These are phyloP conservation scores for Psettodes erumei DNA, from an alignment of 2,113 vertebrate species.

Conservation along the genomic window DNA sequence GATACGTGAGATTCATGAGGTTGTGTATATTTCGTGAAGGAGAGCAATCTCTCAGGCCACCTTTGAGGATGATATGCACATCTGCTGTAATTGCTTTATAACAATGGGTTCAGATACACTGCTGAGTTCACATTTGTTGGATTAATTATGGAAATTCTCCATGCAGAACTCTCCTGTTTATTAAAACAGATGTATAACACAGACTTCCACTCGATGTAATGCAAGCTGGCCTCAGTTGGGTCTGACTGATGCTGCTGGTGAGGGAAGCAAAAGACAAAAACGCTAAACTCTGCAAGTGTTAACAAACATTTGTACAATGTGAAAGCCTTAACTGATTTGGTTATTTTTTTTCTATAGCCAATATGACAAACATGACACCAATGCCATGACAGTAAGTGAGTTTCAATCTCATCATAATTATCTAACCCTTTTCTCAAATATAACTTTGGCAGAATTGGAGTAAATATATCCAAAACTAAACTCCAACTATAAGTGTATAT, in stretches of 20 bases:
- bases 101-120: slow-evolving; percentile 71
- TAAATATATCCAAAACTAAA: slow-evolving; percentile 14
- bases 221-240: slow-evolving; percentile 45
- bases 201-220: slow-evolving; percentile 63
- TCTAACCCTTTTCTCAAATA: neutral
- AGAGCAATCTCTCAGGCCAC: slow-evolving; percentile 50
- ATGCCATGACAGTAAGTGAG: slow-evolving; percentile 23
- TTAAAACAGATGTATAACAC: slow-evolving; percentile 79
- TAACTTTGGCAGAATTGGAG: neutral
- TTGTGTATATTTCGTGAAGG: slow-evolving; percentile 42
- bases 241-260: slow-evolving; percentile 12
- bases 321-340: slow-evolving; percentile 10
- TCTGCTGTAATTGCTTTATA: slow-evolving; percentile 76
- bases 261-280: slow-evolving; percentile 22
- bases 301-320: slow-evolving; percentile 5
- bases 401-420: neutral
- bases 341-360: slow-evolving; percentile 9
- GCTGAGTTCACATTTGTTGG: slow-evolving; percentile 77
- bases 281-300: neutral
- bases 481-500: neutral
- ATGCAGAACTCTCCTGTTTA: slow-evolving; percentile 73
- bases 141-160: slow-evolving; percentile 79
- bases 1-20: slow-evolving; percentile 58
- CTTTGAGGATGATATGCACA: slow-evolving; percentile 53
- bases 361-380: neutral